Evolutionary conservation across 1,140 invertebrate species (phyloP), one percentile per base, ranked within the genome.

Genomic region (Drosophila asahinai): DNA sequence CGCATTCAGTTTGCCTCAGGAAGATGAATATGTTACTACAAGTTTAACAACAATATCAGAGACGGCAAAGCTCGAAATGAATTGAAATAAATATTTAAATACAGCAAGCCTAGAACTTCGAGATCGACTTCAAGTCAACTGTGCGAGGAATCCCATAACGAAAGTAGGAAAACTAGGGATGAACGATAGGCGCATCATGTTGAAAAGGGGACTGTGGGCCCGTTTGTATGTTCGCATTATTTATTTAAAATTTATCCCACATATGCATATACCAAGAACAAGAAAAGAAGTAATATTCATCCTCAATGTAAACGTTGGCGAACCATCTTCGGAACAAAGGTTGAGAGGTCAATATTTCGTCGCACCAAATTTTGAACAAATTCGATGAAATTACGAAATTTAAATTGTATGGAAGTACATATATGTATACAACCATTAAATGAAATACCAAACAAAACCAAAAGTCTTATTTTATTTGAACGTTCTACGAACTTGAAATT

Each of bases 391-490:
- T 57, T 65, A 61, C 19, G 43, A 51, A 55, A 60, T 61, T 55
- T 65, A 42, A 75, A 52, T 60, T 60, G 25, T 63, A 76, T 77
- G 64, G 57, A 68, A 49, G 36, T 77, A 77, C 63, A 62, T 66
- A 70, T 78, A 77, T 71, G 75, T 78, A 78, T 71, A 71, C 38
- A 70, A 77, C 51, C 75, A 78, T 71, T 78, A 78, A 78, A 78
- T 64, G 38, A 73, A 73, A 80, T 47, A 72, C 48, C 54, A 73
- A 36, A n/a, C 15, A 42, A 61, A 62, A 43, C 8, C 0, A 15
- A 36, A 33, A 43, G 36, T 22, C 9, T 57, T 33, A 5, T n/a
- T 59, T 51, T 1, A 19, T 38, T 42, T 22, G 19, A 22, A 22
- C 19, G 19, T 22, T 22, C 19, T 22, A 22, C 19, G 19, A 22